Evolutionary conservation across 1,140 invertebrate species (phyloP), one percentile per base, ranked within the genome.

Genomic region (Drosophila eugracilis): DNA sequence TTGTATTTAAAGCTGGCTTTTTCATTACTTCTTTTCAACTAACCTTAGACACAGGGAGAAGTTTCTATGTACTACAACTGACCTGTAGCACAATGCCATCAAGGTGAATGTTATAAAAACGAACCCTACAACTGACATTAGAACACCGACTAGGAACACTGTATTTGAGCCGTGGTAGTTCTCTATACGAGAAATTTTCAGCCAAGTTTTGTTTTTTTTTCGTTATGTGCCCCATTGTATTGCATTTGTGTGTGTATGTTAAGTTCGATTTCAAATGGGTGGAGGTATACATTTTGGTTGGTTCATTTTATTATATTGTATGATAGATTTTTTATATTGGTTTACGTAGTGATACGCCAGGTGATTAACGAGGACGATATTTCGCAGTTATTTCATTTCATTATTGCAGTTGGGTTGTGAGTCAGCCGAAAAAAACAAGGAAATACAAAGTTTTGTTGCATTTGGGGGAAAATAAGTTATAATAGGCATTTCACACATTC

Each of bases 81-180:
- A 97, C 96, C 98, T 98, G 96, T 99, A 99, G 96, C 98, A 99
- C 94, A 98, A 96, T 94, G 98, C 97, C 95, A 98, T 97, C 94
- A 98, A 95, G 93, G 97, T 97, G 95, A 99, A 98, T 94, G 98
- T 95, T 94, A 99, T 95, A 95, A 99, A 98, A 94, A 99, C 97
- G 94, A 97, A 97, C 94, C 97, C 97, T 94, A 99, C 97, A 94
- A 98, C 97, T 93, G 97, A 98, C 94, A 98, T 98, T 94, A 99
- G 96, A 93, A 97, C 97, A 94, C 96, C 96, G 93, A 99, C 97
- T 94, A 99, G 95, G 95, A 97, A 97, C 93, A 97, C 96, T 93
- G 97, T 97, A 95, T 97, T 97, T 93, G 96, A 97, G 93, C 96
- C 96, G 94, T 97, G 96, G 94, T 96, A 96, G 95, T 97, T 97